Base-by-base conservation (phyloP, 2,888 invertebrate genomes). In the Dascillus cervinus region DNA sequence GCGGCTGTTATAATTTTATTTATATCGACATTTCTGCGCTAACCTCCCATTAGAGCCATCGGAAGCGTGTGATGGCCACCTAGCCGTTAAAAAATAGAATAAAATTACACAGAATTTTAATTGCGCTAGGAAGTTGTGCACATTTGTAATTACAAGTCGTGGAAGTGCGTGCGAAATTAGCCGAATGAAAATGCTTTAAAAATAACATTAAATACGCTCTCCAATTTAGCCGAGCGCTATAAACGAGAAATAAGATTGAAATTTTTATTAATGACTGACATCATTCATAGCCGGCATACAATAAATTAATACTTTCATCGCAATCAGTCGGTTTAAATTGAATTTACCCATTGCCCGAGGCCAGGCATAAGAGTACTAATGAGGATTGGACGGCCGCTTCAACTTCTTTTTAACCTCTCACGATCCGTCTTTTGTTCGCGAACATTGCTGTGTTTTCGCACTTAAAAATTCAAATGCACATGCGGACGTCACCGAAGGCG, bases 271-370 rank as follows among this genome's bases (percentile, higher is more conserved):
- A 56, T 55, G 46, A 49, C 49, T 22, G 32, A 37, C 55, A 56
- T 56, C 49, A 51, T 48, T 56, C 50, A 50, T 43, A 29, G 46
- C 50, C 46, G 49, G 43, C 49, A 34, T 43, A 53, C 53, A 53
- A 58, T 59, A 56, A 59, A 60, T 60, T 59, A 55, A 55, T 60
- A 58, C 57, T 61, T 60, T 60, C 59, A 58, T 49, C 60, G 56
- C 58, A 55, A 56, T 56, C 56, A 53, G 55, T 47, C 50, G 50
- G 43, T 52, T 55, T 52, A 54, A 60, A 58, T 58, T 56, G 54
- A 59, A 59, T 58, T 46, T 43, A 44, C 32, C 37, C 34, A 34
- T 32, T 32, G 44, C 44, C 35, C 13, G 23, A 44, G 50, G 53
- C 49, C 25, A 39, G 35, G 32, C 46, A 44, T 44, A 46, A 49